These are phyloP conservation scores for Leptopilina drosophilae DNA, from an alignment of 2,888 invertebrate species.

Conservation along the genomic window DNA sequence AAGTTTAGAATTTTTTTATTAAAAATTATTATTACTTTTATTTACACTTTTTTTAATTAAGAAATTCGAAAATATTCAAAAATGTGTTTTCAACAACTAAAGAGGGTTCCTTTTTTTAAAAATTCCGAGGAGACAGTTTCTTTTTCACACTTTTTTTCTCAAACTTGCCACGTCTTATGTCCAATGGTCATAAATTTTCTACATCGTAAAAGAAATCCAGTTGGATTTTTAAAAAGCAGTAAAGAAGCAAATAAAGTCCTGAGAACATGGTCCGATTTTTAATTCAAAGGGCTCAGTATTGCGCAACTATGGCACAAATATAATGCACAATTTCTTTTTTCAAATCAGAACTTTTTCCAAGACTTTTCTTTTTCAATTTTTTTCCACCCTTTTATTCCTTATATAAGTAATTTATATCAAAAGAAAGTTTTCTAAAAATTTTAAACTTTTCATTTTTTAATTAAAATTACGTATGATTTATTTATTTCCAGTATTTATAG, in stretches of 20 bases:
- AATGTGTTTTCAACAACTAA: background rate
- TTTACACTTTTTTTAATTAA: background rate
- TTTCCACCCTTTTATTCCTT: no score
- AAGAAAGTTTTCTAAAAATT: no score
- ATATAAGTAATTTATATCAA: no score
- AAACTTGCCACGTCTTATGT: background rate
- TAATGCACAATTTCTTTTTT: background rate
- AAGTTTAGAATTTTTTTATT: no score
- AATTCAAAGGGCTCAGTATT: background rate
- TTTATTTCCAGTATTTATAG: no score
- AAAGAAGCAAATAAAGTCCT: background rate
- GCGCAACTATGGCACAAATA: background rate
- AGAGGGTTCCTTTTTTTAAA: background rate
- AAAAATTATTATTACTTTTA: no score
- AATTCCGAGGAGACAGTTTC: background rate
- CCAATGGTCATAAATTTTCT: background rate
- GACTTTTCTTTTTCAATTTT: no score
- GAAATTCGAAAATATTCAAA: background rate
- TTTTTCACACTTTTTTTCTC: background rate
- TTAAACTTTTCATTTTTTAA: no score
- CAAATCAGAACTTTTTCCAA: no score
- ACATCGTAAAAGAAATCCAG: conserved; percentile 13
- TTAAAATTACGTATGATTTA: no score
- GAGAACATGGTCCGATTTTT: conserved; percentile 1
- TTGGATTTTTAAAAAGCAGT: background rate